Evolutionary conservation across 2,888 invertebrate species (phyloP), one percentile per base, ranked within the genome.

Genomic region (Harmothoe impar): DNA sequence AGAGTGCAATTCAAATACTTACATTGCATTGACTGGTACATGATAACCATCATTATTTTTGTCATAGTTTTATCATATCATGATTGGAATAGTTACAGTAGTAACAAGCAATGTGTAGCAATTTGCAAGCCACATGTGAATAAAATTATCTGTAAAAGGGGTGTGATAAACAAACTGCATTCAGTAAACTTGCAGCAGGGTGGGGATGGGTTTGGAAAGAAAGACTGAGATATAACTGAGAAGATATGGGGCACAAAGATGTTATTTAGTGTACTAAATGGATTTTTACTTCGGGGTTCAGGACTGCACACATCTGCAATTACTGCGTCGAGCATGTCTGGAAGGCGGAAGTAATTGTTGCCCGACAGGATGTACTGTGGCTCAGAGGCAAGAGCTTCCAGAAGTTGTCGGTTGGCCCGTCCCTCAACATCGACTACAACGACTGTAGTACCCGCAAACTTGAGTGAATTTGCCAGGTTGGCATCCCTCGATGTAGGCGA

Each of bases 361-460:
- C 86, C 86, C 10, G 52, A 23, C 5, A 86, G 86, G 12, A 54
- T 52, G 25, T 29, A 86, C 3, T 52, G 0, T 17, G 3, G 23
- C 3, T 54, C 52, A 0, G 86, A 86, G 20, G 86, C 54, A 0
- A 86, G 51, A 5, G 86, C 52, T 52, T 54, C 25, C 56, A 86
- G 31, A 15, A 25, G 1, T 7, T 3, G 0, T 17, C 20, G 52
- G 0, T 1, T 12, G 0, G 23, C 54, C 23, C 86, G 10, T 0
- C 86, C 86, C 17, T 86, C 86, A 20, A 86, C 54, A 29, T 86
- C 86, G 3, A 86, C 86, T 20, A 31, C 86, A 51, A 86, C 86
- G 3, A 86, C 31, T 12, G 51, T 85, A 0, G 29, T 54, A 0
- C 29, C 31, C 0, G n/a, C 54, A 23, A 29, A 7, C 86, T 54